Percentiles rank a stretch among this genome's conserved stretches.
phyloP scores from a whole-genome alignment of 1,140 invertebrate species.

The Magallana ariakensis region DNA sequence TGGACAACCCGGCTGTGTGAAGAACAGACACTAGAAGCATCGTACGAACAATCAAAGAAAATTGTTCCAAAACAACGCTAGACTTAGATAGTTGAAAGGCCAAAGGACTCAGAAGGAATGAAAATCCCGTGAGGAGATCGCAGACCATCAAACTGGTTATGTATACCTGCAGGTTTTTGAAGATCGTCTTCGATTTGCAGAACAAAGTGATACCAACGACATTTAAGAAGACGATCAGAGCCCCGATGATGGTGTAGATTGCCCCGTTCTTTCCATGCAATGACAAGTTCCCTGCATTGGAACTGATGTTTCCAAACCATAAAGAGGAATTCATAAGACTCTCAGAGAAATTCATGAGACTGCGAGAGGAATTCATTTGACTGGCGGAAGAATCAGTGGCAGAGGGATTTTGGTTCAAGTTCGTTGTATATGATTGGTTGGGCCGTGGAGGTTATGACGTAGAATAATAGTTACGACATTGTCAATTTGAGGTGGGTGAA shows the following conservation, averaged over 20 bases:
- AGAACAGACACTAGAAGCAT: not conserved
- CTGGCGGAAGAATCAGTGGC: too few relatives aligned
- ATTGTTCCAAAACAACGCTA: not conserved
- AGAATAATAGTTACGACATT: too few relatives aligned
- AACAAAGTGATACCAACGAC: not conserved
- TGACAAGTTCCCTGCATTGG: not conserved
- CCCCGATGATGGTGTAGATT: not conserved
- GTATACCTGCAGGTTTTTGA: not conserved
- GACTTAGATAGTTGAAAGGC: not conserved
- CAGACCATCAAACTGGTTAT: not conserved
- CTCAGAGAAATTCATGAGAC: too few relatives aligned
- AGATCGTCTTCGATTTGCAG: not conserved
- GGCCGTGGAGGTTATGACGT: too few relatives aligned
- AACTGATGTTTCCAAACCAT: not conserved
- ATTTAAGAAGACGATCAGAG: not conserved
- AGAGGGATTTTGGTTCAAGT: too few relatives aligned
- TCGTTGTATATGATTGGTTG: too few relatives aligned
- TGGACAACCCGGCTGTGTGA: not conserved
- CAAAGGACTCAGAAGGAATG: not conserved
- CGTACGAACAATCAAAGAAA: not conserved
- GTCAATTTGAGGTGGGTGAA: too few relatives aligned
- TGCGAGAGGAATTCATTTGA: too few relatives aligned
- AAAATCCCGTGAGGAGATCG: not conserved
- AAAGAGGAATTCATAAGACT: not conserved
- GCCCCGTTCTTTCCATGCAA: not conserved